Conservation (phyloP, 2,113 vertebrate genomes). For the Echinops telfairi region DNA sequence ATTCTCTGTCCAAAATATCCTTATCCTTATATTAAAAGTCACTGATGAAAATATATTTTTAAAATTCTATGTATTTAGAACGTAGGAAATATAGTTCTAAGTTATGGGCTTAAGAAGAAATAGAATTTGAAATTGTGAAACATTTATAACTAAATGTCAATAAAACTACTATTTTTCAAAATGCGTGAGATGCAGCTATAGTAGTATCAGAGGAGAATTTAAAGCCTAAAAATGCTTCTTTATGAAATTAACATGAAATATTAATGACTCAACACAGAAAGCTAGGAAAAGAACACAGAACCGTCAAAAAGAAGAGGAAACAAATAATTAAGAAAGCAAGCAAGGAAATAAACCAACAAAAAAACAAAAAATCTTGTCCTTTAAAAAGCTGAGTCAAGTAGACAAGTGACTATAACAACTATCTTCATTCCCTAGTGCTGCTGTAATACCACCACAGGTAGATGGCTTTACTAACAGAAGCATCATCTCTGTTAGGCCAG, state of each 20-base stretch:
- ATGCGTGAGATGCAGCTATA: constrained; percentile 39
- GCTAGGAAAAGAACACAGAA: constrained; percentile 18
- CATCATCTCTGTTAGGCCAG: too few species aligned
- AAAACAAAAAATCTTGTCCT: constrained; percentile 32
- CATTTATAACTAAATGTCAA: constrained; percentile 14
- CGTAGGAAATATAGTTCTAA: constrained; percentile 20
- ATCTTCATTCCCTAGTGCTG: too few species aligned
- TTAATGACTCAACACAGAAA: background rate
- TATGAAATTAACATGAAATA: constrained; percentile 3
- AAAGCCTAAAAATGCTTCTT: background rate
- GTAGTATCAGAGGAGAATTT: background rate
- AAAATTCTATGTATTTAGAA: constrained; percentile 38
- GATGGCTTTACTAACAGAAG: too few species aligned
- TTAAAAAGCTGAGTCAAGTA: constrained; percentile 4
- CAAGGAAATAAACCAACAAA: background rate
- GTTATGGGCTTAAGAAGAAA: background rate
- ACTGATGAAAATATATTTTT: background rate
- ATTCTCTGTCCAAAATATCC: background rate
- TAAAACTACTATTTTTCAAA: background rate
- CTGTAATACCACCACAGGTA: too few species aligned
- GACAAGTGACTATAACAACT: background rate
- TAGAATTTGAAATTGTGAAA: constrained; percentile 35
- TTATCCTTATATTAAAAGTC: constrained; percentile 30
- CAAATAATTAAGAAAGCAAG: constrained; percentile 8
- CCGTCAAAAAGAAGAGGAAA: constrained; percentile 7